Evolutionary conservation across 1,140 invertebrate species (phyloP), one percentile per base, ranked within the genome.

Genomic region (Tribolium castaneum): DNA sequence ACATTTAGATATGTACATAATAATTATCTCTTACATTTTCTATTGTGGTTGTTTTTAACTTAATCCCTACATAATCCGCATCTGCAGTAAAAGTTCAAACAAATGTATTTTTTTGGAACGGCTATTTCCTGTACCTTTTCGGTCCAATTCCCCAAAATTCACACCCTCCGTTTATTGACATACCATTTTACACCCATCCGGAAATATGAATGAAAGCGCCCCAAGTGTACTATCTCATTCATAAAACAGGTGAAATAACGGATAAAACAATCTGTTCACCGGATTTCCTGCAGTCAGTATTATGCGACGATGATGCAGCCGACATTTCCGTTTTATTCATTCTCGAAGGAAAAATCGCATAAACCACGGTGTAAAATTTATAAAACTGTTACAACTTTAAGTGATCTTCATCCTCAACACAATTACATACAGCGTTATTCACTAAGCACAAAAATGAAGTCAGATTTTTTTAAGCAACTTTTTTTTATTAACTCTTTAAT

Each of bases 201-300:
- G 4, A 59, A 59, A 59, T 25, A n/a, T 66, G 59, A 66, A 66
- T 66, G 59, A 66, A 66, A 35, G n/a, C 59, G 25, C 12, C 59
- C 30, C 59, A 5, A n/a, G 54, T 22, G 59, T 14, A 66, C 25
- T 66, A 66, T 35, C 30, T 22, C 59, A 66, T 66, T 66, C 59
- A 66, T 66, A 35, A 66, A 62, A 62, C 56, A 62, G 56, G 56
- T 62, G 56, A 62, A 66, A 66, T 66, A 66, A 30, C 59, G 59
- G 59, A 66, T 66, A 66, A 66, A 59, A 66, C 30, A 66, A 39
- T 39, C 59, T 66, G 59, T 66, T 66, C n/a, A 30, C 59, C 59
- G 59, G 59, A 66, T 66, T 34, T 66, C 59, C 59, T 66, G 59
- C 56, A 62, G 56, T 34, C 56, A 19, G 6, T n/a, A 14, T 62